phyloP scores from a whole-genome alignment of 92 coral and sea anemone species.

The Palythoa grandiflora region DNA sequence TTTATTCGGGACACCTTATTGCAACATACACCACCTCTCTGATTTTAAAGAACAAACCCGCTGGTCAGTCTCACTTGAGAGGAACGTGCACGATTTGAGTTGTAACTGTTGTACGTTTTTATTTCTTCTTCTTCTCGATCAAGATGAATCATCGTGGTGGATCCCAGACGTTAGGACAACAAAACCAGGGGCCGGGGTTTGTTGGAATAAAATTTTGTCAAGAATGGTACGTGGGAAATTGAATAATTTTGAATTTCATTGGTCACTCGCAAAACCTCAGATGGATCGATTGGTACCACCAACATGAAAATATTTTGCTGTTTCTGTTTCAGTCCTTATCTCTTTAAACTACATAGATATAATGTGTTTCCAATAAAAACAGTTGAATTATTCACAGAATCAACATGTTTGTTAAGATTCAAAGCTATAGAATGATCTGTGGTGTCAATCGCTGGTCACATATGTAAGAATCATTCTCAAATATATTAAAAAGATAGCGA shows the following conservation, averaged over 20 bases:
- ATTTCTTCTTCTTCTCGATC: neutral
- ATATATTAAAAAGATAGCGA: too few relatives aligned
- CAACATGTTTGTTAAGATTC: too few relatives aligned
- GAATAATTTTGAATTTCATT: neutral
- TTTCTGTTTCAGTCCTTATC: neutral
- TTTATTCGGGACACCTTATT: neutral
- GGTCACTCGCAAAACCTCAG: neutral
- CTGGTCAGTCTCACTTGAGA: neutral
- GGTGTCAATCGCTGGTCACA: too few relatives aligned
- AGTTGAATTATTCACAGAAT: too few relatives aligned
- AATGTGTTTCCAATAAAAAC: too few relatives aligned
- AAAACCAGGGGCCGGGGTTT: constrained; percentile 45
- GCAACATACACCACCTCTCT: constrained; percentile 4
- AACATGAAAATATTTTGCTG: neutral
- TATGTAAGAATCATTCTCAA: too few relatives aligned
- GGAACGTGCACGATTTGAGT: neutral
- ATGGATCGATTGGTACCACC: too few relatives aligned
- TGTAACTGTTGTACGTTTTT: neutral
- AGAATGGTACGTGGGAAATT: constrained; percentile 23
- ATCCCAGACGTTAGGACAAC: constrained; percentile 24
- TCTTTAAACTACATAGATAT: too few relatives aligned
- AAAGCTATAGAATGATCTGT: too few relatives aligned
- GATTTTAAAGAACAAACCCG: neutral
- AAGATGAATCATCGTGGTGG: constrained; percentile 36
- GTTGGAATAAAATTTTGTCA: constrained; percentile 47